These are phyloP conservation scores for Passer domesticus DNA, from an alignment of 2,113 vertebrate species.

Conservation along the genomic window DNA sequence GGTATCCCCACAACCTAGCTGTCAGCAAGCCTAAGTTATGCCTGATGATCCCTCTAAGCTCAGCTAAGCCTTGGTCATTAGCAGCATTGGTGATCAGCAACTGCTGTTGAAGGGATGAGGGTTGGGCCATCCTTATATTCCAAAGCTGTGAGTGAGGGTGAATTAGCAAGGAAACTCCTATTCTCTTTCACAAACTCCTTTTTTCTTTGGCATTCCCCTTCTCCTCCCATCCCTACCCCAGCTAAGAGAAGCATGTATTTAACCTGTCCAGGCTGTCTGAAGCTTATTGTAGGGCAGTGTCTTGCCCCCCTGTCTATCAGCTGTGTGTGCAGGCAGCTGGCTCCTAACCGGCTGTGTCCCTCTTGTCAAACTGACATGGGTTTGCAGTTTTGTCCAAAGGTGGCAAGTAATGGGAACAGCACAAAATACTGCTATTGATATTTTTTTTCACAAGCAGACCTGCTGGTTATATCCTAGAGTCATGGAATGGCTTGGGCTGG, in stretches of 20 bases:
- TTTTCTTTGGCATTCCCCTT: neutral
- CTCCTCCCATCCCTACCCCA: neutral
- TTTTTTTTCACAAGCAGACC: neutral
- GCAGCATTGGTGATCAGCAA: neutral
- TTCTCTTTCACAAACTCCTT: neutral
- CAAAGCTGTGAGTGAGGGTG: neutral
- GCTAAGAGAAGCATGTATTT: neutral
- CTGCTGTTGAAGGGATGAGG: neutral
- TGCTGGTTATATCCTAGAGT: neutral
- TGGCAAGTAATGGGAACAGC: neutral
- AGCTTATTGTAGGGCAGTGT: neutral
- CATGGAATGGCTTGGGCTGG: neutral
- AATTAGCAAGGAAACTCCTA: neutral
- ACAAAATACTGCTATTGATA: neutral
- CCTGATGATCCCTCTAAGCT: neutral
- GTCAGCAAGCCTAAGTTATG: neutral
- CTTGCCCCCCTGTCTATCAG: rapidly evolving
- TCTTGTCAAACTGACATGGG: neutral
- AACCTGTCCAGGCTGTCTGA: neutral
- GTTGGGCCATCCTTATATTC: neutral
- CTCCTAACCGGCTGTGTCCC: neutral
- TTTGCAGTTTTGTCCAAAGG: neutral
- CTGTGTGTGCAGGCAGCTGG: neutral
- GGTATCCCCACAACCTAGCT: neutral
- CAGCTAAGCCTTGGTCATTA: neutral